These are phyloP conservation scores for Pampusana beccarii DNA, from an alignment of 2,113 vertebrate genomes.

Conservation along the genomic window DNA sequence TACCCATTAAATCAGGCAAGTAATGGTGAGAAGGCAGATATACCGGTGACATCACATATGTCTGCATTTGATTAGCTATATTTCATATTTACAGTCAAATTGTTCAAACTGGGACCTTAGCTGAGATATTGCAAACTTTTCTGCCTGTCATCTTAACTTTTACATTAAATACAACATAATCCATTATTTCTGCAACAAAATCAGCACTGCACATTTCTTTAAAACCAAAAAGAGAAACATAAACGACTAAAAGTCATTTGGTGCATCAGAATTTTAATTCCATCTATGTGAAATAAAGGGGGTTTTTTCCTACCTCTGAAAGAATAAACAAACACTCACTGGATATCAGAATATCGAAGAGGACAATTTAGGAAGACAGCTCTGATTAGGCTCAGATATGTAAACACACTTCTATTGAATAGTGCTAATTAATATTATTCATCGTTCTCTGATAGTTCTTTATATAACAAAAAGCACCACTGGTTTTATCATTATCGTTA, in stretches of 20 bases:
- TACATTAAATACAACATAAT: background rate
- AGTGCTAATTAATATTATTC: slow-evolving; percentile 8
- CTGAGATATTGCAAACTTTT: background rate
- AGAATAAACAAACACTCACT: background rate
- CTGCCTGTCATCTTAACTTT: background rate
- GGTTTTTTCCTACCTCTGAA: background rate
- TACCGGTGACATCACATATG: background rate
- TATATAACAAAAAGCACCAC: background rate
- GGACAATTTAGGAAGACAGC: background rate
- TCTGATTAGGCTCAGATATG: background rate
- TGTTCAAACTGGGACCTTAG: background rate
- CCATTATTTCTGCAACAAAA: background rate
- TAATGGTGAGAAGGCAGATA: rapidly evolving
- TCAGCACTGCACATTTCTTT: background rate
- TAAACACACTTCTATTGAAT: background rate
- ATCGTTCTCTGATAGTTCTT: background rate
- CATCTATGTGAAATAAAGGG: background rate
- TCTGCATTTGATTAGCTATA: background rate
- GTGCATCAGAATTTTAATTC: background rate
- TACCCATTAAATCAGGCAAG: background rate
- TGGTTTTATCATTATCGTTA: background rate
- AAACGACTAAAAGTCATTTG: background rate
- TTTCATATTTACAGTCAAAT: background rate
- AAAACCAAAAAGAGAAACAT: background rate
- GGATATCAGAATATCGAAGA: background rate